Base-by-base conservation (phyloP, 2,888 invertebrate species). In the Pachymerium ferrugineum region DNA sequence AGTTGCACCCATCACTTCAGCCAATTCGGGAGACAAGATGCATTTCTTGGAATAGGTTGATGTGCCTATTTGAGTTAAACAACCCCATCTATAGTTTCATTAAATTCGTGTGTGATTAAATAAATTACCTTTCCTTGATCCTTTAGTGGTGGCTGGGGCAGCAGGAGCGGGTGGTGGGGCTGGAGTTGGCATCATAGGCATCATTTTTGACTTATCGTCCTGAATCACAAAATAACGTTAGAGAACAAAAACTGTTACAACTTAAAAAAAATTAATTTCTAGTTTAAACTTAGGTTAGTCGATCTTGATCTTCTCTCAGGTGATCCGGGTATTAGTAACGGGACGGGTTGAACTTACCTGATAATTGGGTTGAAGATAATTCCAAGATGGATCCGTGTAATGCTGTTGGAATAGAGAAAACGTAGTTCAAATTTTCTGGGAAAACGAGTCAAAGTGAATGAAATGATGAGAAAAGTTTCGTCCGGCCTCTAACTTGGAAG, bases 1-100 rank as follows among this genome's bases (percentile, higher is more conserved):
- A 10, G 90, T 90, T 71, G 90, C 88, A 0, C 96, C 96, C 80
- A 97, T 89, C 0, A 95, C 86, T 0, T 89, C 90, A 0, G 93
- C 89, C 62, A 97, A 84, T 75, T 91, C 92, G 0, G 94, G 91
- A 0, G 94, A 94, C 31, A 97, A 85, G 74, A 89, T 90, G 83
- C 92, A 90, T 3, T 92, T 87, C 77, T 91, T 89, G 0, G 93
- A 93, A 84, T 94, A 96, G 30, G 72, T 72, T 29, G 72, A 72
- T 54, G 38, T 54, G 31, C 71, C 71, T 71, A 22, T 35, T 35
- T 0, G 10, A 38, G 28, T 12, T 19, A 38, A 38, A 25, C 22
- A 33, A 16, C 12, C 14, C 30, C 30, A 19, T 29, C 31, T 10
- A 31, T 29, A n/a, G n/a, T n/a, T n/a, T n/a, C n/a, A n/a, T 33